These are phyloP conservation scores for Cryptus armator DNA, from an alignment of 2,888 invertebrate genomes.

Conservation along the genomic window DNA sequence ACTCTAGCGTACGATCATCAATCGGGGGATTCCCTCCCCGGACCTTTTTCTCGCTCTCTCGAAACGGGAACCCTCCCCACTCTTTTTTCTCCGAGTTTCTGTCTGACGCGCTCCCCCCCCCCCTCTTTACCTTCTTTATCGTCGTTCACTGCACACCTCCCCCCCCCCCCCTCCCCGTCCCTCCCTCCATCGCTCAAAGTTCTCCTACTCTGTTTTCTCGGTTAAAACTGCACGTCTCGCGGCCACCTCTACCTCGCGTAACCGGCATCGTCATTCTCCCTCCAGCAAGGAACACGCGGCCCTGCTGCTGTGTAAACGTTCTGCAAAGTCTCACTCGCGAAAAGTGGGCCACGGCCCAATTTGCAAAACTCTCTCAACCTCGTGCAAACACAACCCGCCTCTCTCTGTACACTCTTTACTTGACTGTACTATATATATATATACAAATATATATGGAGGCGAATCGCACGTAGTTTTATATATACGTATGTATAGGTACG, in stretches of 20 bases:
- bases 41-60: conserved; percentile 51
- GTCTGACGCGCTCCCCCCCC: background rate
- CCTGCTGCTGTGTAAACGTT: conserved; percentile 60
- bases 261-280: conserved; percentile 42
- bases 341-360: conserved; percentile 85
- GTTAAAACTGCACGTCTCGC: background rate
- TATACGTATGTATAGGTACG: conserved; percentile 15
- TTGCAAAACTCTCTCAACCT: conserved; percentile 80
- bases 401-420: conserved; percentile 22
- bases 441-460: conserved; percentile 3
- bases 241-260: background rate
- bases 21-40: conserved; percentile 61
- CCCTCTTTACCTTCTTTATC: background rate
- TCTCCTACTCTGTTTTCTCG: conserved; percentile 12
- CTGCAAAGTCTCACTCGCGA: conserved; percentile 72
- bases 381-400: conserved; percentile 65
- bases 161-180: background rate
- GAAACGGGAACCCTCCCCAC: conserved; percentile 71
- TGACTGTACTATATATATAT: conserved; percentile 35
- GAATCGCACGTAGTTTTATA: conserved; percentile 35
- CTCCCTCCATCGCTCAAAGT: background rate
- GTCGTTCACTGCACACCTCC: background rate
- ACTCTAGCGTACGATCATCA: conserved; percentile 61
- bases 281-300: conserved; percentile 56
- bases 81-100: conserved; percentile 18